Conservation (phyloP, 2,797 vertebrate species). For the Borostomias antarcticus region DNA sequence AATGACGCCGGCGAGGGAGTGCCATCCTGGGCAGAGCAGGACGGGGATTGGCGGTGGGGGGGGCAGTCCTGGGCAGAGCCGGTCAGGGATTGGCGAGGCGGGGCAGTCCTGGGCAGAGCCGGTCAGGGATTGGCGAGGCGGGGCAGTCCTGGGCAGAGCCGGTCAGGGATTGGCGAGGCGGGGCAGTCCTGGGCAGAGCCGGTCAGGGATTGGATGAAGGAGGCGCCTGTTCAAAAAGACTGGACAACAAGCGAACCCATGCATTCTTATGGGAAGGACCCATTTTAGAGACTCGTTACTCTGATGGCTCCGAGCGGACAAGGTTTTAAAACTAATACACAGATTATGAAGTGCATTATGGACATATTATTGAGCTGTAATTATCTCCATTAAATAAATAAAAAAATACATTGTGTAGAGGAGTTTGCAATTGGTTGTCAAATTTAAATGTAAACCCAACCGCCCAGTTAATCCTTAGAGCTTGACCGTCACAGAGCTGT, state of each 20-base stretch:
- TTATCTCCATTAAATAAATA: too few relatives aligned
- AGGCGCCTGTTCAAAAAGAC: conserved; percentile 56
- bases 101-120: conserved; percentile 73
- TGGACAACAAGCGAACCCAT: not conserved
- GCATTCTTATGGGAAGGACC: not conserved
- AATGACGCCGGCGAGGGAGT: conserved; percentile 72
- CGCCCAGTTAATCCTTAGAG: too few relatives aligned
- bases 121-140: conserved; percentile 70
- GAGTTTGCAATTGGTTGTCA: too few relatives aligned
- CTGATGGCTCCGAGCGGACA: too few relatives aligned
- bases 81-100: conserved; percentile 78
- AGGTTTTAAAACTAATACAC: too few relatives aligned
- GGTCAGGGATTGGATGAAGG: conserved; percentile 64
- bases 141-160: conserved; percentile 63
- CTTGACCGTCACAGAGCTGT: too few relatives aligned
- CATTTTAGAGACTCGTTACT: not conserved
- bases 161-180: conserved; percentile 66
- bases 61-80: conserved; percentile 65
- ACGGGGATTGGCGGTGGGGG: conserved; percentile 64
- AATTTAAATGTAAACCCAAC: too few relatives aligned
- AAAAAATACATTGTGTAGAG: too few relatives aligned
- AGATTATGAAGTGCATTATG: too few relatives aligned
- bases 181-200: conserved; percentile 63
- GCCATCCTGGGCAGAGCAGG: conserved; percentile 59
- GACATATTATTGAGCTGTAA: too few relatives aligned